A percentile compares a stretch with the other conserved stretches of the same genome.
Conservation (phyloP, 2,113 vertebrate genomes). For the Platysteira castanea region DNA sequence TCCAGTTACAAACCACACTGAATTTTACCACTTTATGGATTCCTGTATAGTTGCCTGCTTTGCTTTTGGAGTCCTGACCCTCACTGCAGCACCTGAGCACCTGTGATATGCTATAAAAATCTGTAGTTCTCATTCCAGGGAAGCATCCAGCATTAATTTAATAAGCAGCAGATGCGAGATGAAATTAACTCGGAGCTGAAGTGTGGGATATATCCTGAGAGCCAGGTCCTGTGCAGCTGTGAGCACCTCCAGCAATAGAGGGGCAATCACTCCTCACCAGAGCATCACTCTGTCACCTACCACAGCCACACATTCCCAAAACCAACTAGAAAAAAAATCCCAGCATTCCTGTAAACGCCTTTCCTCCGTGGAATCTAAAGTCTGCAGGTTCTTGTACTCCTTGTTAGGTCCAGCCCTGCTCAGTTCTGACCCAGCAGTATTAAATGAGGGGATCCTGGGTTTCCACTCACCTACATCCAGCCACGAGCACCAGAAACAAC, state of each 20-base stretch:
- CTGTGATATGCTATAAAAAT: neutral
- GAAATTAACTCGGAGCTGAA: neutral
- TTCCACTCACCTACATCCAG: neutral
- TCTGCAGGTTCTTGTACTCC: neutral
- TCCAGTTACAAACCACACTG: neutral
- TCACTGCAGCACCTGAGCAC: neutral
- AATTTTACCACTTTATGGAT: neutral
- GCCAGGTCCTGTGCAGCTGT: neutral
- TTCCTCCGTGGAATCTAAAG: neutral
- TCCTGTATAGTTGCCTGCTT: neutral
- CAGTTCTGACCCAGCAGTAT: neutral
- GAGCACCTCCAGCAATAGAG: neutral
- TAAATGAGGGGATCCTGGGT: neutral
- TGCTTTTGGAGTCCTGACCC: neutral
- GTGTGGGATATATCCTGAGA: accelerated
- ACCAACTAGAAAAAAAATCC: accelerated
- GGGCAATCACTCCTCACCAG: neutral
- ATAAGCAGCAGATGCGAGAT: neutral
- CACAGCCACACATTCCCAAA: neutral
- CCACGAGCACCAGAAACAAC: neutral
- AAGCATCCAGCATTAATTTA: neutral
- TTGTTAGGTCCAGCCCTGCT: accelerated
- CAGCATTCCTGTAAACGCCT: neutral
- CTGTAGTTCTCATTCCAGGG: neutral
- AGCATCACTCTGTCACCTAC: neutral